Conservation (phyloP, 2,113 vertebrate species). For the Athene cunicularia region DNA sequence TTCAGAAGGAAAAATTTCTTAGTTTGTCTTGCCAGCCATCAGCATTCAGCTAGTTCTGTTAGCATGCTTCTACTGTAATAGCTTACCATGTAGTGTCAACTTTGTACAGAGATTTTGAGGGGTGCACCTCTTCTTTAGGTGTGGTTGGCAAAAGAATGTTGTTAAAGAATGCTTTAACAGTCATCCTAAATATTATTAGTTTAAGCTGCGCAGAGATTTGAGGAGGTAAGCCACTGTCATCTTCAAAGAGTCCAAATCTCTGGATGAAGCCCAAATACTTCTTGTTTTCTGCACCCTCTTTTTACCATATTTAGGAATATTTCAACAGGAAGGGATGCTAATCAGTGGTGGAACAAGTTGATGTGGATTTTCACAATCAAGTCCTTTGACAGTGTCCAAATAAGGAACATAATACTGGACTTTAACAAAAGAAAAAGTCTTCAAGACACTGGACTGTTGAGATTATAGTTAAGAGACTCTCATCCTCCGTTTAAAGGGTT, state of each 20-base stretch:
- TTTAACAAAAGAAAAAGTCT: neutral
- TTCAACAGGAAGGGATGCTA: neutral
- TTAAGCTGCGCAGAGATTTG: neutral
- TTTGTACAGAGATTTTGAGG: neutral
- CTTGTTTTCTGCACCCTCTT: neutral
- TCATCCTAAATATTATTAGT: neutral
- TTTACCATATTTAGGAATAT: neutral
- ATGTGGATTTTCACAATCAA: neutral
- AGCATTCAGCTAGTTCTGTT: neutral
- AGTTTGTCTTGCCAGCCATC: neutral
- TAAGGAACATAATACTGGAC: neutral
- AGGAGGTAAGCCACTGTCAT: neutral
- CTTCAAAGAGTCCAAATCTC: neutral
- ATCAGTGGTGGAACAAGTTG: neutral
- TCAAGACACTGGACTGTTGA: neutral
- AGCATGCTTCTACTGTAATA: neutral
- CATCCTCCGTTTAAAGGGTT: neutral
- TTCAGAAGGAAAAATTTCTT: neutral
- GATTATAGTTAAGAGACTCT: neutral
- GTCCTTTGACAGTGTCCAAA: neutral
- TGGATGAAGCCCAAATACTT: neutral
- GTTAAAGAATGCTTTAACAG: neutral
- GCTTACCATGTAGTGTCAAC: neutral
- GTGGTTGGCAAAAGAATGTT: neutral
- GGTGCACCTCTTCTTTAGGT: neutral